Evolutionary conservation across 2,113 vertebrate species (phyloP), one percentile per base, ranked within the genome.

Genomic region (Nanorana parkeri): DNA sequence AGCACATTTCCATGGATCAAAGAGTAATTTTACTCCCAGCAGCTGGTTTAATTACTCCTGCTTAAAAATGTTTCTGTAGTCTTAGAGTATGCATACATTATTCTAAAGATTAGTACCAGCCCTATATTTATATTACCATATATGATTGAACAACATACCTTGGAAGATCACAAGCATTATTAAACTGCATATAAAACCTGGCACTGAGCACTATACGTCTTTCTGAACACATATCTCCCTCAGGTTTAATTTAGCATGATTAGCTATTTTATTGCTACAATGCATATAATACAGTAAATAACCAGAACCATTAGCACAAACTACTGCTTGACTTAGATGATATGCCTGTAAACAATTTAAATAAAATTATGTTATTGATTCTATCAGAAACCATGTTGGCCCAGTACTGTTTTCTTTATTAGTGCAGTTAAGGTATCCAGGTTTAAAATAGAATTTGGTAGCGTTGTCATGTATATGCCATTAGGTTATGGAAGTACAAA

Each of bases 201-300:
- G 52, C 64, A 52, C 28, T 52, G 23, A 55, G 47, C 24, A 67
- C 28, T 5, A 29, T 47, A 41, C 51, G 23, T n/a, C 24, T 20
- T 26, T 67, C 55, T 28, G 23, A 78, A 64, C 52, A 20, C 16
- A 54, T 65, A 16, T 52, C 16, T 78, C 76, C 47, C 65, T 29
- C 29, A 51, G 65, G 76, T 78, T 17, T 41, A 67, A 28, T 78
- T 64, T 54, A 26, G 20, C 41, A 66, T 55, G 24, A 78, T 78
- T 78, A 78, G 64, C 58, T 64, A 65, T 28, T 61, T 64, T 60
- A 77, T n/a, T 19, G 21, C 76, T 65, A 63, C 29, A 41, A 65
- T 54, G 51, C 47, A 78, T 19, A 78, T 66, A 78, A 52, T 64
- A 60, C 60, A 51, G 74, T 66, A 78, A 55, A 78, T 54, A 54